phyloP scores from a whole-genome alignment of 2,113 vertebrate species.

The Crotophaga sulcirostris region DNA sequence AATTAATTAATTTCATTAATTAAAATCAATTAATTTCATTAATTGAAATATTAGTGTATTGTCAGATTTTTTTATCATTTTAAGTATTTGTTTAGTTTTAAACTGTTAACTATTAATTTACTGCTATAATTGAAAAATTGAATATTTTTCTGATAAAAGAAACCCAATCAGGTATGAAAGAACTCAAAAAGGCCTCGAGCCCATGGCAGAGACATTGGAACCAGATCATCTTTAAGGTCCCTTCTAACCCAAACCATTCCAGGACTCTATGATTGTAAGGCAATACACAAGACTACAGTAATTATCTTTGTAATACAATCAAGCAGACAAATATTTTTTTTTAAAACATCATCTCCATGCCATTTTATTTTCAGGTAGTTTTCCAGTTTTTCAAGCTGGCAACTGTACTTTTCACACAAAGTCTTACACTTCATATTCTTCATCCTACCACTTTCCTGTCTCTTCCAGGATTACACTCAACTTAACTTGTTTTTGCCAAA shows the following conservation, averaged over 20 bases:
- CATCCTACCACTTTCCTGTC: neutral
- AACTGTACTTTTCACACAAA: neutral
- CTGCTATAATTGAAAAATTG: neutral
- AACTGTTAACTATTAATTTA: neutral
- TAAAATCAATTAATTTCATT: no score
- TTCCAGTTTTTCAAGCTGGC: neutral
- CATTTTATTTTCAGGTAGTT: neutral
- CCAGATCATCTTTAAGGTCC: no score
- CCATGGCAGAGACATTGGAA: no score
- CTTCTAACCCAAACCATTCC: no score
- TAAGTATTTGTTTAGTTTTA: neutral
- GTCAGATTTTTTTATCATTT: neutral
- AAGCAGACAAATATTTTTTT: neutral
- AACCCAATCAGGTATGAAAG: neutral
- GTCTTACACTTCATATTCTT: neutral
- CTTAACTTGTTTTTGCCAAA: neutral
- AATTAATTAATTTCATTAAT: no score
- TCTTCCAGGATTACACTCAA: conserved; percentile 19
- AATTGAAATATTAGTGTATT: neutral
- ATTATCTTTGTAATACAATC: neutral
- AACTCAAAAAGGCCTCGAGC: neutral
- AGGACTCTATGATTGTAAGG: neutral
- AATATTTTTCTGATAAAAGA: neutral
- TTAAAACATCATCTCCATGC: neutral
- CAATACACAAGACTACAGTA: neutral